Conservation (phyloP, 2,888 invertebrate species). For the Epiblema foenella region DNA sequence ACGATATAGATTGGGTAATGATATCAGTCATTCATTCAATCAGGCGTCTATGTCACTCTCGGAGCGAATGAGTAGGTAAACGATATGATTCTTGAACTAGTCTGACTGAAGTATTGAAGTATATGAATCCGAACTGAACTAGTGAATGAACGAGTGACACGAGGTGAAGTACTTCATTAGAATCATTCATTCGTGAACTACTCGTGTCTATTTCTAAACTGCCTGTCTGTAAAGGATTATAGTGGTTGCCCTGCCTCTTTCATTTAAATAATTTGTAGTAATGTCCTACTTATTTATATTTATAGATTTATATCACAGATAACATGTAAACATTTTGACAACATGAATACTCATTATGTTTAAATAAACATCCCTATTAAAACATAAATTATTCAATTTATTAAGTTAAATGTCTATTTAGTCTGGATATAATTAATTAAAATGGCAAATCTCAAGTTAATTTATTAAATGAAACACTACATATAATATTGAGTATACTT, state of each 20-base stretch:
- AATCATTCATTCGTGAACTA: no score
- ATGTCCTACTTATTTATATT: not conserved
- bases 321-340: not conserved
- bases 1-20: no score
- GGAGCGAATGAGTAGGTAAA: no score
- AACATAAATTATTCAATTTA: constrained; percentile 21
- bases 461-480: not conserved
- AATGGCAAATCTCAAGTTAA: not conserved
- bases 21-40: no score
- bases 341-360: constrained; percentile 29
- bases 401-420: not conserved
- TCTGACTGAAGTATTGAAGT: no score
- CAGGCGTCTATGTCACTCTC: no score
- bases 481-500: constrained; percentile 9
- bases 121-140: no score
- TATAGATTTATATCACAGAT: not conserved
- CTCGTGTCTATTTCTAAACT: no score
- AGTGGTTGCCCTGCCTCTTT: not conserved
- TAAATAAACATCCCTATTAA: constrained; percentile 16
- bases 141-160: no score
- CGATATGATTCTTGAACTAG: no score
- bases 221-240: no score
- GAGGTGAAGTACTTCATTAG: no score
- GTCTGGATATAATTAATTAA: not conserved
- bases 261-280: not conserved